A percentile compares a stretch with the other conserved stretches of the same genome.
Evolutionary conservation across 2,888 invertebrate genomes (phyloP).

Genomic region (Nasonovia ribisnigri): DNA sequence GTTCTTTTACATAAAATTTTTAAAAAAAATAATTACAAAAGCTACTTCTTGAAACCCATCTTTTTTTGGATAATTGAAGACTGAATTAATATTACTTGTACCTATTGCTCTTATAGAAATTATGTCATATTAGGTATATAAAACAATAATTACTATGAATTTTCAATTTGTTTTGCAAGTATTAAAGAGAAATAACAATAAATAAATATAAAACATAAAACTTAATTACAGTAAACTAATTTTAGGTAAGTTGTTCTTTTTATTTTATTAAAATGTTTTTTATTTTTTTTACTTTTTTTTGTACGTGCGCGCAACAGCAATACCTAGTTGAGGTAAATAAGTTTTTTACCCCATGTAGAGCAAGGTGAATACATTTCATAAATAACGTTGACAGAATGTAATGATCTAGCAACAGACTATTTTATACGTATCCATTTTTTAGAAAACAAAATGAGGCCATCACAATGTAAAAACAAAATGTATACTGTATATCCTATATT

Average conservation of each 20-base stretch:
- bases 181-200: conserved; percentile 32
- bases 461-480: background rate
- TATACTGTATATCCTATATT: background rate
- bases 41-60: background rate
- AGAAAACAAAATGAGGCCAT: background rate
- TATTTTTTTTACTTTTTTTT: background rate
- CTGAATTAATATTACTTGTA: background rate
- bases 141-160: background rate
- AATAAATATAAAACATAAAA: conserved; percentile 1
- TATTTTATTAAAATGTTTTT: background rate
- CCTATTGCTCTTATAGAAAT: background rate
- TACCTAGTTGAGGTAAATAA: conserved; percentile 13
- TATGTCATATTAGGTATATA: background rate
- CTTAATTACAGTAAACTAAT: conserved; percentile 29
- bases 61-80: background rate
- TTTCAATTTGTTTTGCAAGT: conserved; percentile 32
- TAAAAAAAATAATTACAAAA: background rate
- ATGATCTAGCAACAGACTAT: conserved; percentile 18
- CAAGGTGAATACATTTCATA: background rate
- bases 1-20: background rate
- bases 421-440: background rate
- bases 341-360: background rate
- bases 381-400: conserved; percentile 12
- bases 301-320: background rate
- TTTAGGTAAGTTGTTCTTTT: conserved; percentile 17